Percentiles rank a stretch among this genome's conserved stretches.
phyloP scores from a whole-genome alignment of 2,888 invertebrate genomes.

The Stenodema calcarata region DNA sequence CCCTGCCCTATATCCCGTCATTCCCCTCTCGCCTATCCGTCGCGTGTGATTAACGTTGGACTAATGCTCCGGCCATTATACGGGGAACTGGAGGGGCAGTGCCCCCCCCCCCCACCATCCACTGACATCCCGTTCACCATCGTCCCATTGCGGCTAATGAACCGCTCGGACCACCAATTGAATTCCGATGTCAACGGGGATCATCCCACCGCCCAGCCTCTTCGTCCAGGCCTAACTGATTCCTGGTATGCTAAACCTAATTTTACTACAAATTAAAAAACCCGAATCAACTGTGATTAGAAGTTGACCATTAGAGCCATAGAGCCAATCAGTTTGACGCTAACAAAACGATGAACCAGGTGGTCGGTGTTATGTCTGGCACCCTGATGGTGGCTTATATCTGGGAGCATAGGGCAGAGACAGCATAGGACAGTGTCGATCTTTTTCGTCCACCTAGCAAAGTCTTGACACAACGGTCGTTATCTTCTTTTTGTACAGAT shows the following conservation, averaged over 20 bases:
- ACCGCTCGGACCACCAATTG: constrained; percentile 19
- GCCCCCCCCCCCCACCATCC: background rate
- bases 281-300: no score
- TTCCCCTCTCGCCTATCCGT: background rate
- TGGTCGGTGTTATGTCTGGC: no score
- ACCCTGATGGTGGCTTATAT: no score
- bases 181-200: constrained; percentile 11
- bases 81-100: background rate
- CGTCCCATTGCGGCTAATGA: constrained; percentile 5
- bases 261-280: background rate
- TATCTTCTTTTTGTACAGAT: no score
- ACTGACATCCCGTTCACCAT: background rate
- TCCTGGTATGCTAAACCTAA: background rate
- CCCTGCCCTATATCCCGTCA: background rate
- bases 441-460: no score
- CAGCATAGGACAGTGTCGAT: no score
- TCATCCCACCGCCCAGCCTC: background rate
- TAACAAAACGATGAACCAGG: no score
- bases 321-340: no score
- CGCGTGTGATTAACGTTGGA: constrained; percentile 11
- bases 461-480: no score
- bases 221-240: background rate
- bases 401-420: no score
- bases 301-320: no score
- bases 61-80: constrained; percentile 17